phyloP scores from a whole-genome alignment of 2,888 invertebrate species.

The Hylaea fasciaria region DNA sequence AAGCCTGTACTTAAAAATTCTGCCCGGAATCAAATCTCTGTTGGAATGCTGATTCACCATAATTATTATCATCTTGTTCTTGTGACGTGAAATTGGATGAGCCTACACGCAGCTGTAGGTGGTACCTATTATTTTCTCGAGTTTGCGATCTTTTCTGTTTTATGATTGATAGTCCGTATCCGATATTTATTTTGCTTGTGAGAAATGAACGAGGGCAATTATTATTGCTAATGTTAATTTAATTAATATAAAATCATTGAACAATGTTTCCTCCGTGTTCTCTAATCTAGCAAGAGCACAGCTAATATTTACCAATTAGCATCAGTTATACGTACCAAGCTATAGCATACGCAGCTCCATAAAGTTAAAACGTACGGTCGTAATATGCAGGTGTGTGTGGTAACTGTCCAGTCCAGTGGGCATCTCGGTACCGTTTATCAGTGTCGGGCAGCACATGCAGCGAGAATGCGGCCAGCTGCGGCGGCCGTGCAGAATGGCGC shows the following conservation, averaged over 20 bases:
- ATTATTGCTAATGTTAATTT: no score
- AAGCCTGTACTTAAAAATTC: conserved; percentile 59
- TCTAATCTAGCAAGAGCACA: no score
- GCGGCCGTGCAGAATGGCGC: conserved; percentile 69
- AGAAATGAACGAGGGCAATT: no score
- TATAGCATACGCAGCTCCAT: conserved; percentile 12
- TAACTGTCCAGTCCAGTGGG: conserved; percentile 25
- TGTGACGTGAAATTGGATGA: no score
- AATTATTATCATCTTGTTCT: no score
- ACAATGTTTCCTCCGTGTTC: no score
- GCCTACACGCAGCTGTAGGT: no score
- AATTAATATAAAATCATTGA: no score
- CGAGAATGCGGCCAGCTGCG: conserved; percentile 57
- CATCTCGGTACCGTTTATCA: conserved; percentile 55
- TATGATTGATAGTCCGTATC: no score
- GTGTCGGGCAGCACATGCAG: conserved; percentile 55
- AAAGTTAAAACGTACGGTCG: conserved; percentile 31
- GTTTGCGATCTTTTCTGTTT: no score
- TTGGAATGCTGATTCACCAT: background rate
- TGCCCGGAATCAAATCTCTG: conserved; percentile 42
- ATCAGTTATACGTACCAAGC: conserved; percentile 1
- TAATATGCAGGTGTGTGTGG: conserved; percentile 37
- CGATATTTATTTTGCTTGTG: no score
- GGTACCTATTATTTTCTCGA: no score
- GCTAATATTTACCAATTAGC: conserved; percentile 1